Evolutionary conservation across 2,888 invertebrate species (phyloP), one percentile per base, ranked within the genome.

Genomic region (Diadegma fenestrale): DNA sequence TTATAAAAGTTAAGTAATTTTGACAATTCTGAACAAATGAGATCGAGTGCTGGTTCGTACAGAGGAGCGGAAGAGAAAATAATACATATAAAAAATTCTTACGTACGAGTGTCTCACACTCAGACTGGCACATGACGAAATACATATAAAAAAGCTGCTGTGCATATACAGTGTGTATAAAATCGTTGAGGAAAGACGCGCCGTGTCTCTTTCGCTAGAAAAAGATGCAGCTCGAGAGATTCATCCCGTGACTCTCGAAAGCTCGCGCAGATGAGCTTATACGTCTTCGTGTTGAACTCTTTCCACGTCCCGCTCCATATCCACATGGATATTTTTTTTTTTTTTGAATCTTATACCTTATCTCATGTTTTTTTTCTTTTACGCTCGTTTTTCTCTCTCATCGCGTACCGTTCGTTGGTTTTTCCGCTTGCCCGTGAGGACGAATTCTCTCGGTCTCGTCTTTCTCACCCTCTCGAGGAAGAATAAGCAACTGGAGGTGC

Each of bases 401-500:
- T 41, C 58, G 37, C 58, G 37, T 41, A 43, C 76, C 80, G 82
- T 82, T 83, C 83, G 75, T 73, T 83, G 86, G 79, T 88, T 82
- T 84, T 82, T 76, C 87, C 75, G 84, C 80, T 81, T 82, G 87
- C 83, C 87, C 85, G 68, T 69, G 72, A 73, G 73, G 77, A 86
- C 80, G 80, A 66, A 58, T 87, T 87, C 85, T 86, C 88, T 83
- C 79, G 51, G 54, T 73, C 48, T 79, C 75, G 48, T 33, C 73
- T 72, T 64, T 64, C 80, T 69, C 69, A 75, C 73, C 69, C 76
- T 72, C 87, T 84, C 72, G 63, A 79, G 80, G 71, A 69, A 73
- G 78, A 63, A 61, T 37, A 68, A 83, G 79, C 85, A 80, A 84
- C 87, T 90, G 89, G 89, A 89, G 90, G 89, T 89, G 89, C 90